phyloP scores from a whole-genome alignment of 2,888 invertebrate genomes.

The Dromius quadrimaculatus region DNA sequence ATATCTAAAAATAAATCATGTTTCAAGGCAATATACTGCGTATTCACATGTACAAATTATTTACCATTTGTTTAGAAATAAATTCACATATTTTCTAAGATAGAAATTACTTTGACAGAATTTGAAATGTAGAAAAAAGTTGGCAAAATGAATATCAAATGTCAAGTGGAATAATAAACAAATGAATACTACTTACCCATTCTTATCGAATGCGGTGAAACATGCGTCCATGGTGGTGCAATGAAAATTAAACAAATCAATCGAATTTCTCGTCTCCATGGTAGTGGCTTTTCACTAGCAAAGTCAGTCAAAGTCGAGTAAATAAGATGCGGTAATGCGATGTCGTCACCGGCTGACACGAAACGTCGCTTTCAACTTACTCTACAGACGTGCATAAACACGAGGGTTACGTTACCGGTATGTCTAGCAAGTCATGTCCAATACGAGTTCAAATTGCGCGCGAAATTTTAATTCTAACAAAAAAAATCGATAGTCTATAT shows the following conservation, averaged over 20 bases:
- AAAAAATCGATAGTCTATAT: conserved; percentile 33
- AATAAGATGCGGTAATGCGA: conserved; percentile 5
- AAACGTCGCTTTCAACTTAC: neutral
- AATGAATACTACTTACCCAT: conserved; percentile 74
- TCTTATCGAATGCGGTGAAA: conserved; percentile 90
- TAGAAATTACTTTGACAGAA: neutral
- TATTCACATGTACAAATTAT: conserved; percentile 4
- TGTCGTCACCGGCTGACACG: conserved; percentile 41
- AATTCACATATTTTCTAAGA: conserved; percentile 12
- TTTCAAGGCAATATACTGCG: no score
- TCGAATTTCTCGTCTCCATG: conserved; percentile 57
- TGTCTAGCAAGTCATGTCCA: conserved; percentile 7
- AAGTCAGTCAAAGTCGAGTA: neutral
- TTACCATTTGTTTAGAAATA: conserved; percentile 1
- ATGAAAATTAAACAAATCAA: conserved; percentile 58
- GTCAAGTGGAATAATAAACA: neutral
- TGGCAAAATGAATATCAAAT: neutral
- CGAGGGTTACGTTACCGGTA: conserved; percentile 4
- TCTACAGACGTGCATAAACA: neutral
- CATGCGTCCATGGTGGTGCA: conserved; percentile 83
- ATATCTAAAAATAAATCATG: no score
- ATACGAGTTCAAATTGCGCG: conserved; percentile 15
- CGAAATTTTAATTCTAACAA: conserved; percentile 34
- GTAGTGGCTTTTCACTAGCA: conserved; percentile 42
- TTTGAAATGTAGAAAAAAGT: neutral